Evolutionary conservation across 2,797 vertebrate species (phyloP), one percentile per base, ranked within the genome.

Genomic region (Mormyrus proboscirostris): DNA sequence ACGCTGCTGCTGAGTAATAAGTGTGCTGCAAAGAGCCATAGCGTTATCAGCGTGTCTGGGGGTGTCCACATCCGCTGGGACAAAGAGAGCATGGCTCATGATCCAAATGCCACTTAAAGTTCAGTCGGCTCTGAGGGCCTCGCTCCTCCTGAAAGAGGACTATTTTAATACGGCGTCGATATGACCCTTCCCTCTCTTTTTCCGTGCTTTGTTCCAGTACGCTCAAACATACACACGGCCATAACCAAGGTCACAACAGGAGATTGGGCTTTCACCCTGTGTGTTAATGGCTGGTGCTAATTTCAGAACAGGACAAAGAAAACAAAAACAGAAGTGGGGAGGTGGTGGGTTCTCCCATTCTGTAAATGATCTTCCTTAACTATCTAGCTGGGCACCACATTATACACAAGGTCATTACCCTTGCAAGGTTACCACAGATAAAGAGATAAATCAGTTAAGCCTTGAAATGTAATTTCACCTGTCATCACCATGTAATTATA

Each of bases 401-500:
- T 85, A 83, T 90, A 33, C 44, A 19, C 90, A 88, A 65, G 91
- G 92, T 59, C 91, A 91, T 86, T 84, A 50, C 16, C 73, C 91
- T 14, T 55, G 53, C 91, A 94, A 95, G 94, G 94, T 94, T 90
- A 47, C 50, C 82, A 91, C 89, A 93, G 65, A 57, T n/a, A 51
- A 25, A 90, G 22, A 79, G 87, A 59, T 90, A 50, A 16, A 5
- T 65, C 83, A 79, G 14, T 69, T 57, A 86, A 84, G 3, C 19
- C 86, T 41, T 59, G 14, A 47, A 19, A 22, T 90, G 38, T 89
- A 85, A 91, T 91, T 89, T 76, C 25, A 12, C 47, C 89, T 94
- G 93, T 95, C 94, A 92, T 91, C 93, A 41, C 91, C 29, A 19
- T 19, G 90, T 95, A 92, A 95, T 96, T 92, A 94, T 88, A 57